Base-by-base conservation (phyloP, 2,888 invertebrate species). In the Leptinotarsa haldemani region DNA sequence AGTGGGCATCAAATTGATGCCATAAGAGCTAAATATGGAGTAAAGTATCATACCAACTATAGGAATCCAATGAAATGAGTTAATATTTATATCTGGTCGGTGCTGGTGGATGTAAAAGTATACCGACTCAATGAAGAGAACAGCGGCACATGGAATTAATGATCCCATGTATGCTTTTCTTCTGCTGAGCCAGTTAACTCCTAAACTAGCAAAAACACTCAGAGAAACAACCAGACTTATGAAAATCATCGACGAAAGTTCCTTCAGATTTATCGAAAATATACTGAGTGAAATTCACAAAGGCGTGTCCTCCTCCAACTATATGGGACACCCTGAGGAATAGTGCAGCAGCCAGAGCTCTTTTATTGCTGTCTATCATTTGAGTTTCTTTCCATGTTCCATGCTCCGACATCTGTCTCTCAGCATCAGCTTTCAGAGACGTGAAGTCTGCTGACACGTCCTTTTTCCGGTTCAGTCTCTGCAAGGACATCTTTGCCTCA, bases 181-280 rank as follows among this genome's bases (percentile, higher is more conserved):
- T 65, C 85, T 77, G 40, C 86, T 85, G 30, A 84, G 77, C 78
- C 79, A 83, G 48, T 83, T 83, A 30, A 84, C 81, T 4, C 82
- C 69, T 18, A 80, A 67, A 3, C 80, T 79, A 15, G 78, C 74
- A 66, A 81, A 46, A 2, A 80, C 52, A 56, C 79, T 78, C n/a
- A 80, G 63, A 4, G 77, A 63, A 50, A 80, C 74, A 20, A 77
- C 67, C 2, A 80, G 69, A 7, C 80, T 81, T 46, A 82, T 71
- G 40, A 66, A 83, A 15, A 85, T 82, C 53, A 85, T 85, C 1
- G 85, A 80, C 2, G 85, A 84, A 74, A 65, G 82, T 78, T 13
- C 84, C 84, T 46, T 85, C 85, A 15, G 85, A 82, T 80, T 84
- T 81, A 58, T 82, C 78, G 70, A 87, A 87, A 66, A 87, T 83